These are phyloP conservation scores for Schmidtea mediterranea DNA, from an alignment of 1,140 invertebrate species.

Conservation along the genomic window DNA sequence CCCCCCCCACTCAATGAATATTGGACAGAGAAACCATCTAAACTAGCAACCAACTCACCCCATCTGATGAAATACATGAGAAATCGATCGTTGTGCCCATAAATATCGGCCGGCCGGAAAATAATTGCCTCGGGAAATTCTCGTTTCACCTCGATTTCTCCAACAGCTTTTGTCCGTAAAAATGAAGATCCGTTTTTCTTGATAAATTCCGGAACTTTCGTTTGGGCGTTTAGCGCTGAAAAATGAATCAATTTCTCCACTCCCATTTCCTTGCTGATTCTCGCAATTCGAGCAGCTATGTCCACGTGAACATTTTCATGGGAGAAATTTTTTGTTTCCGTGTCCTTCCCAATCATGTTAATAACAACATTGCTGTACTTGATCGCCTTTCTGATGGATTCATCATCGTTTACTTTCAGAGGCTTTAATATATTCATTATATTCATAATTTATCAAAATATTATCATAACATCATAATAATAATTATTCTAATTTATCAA, in stretches of 20 bases:
- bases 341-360: constrained; percentile 67
- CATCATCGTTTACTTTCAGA: constrained; percentile 56
- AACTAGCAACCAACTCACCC: neutral
- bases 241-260: constrained; percentile 30
- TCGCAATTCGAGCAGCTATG: constrained; percentile 24
- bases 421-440: constrained; percentile 30
- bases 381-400: constrained; percentile 53
- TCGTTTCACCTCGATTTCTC: constrained; percentile 57
- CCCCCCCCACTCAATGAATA: too few relatives aligned
- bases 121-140: constrained; percentile 87
- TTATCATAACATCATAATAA: too few relatives aligned
- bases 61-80: constrained; percentile 30
- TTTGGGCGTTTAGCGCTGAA: constrained; percentile 26
- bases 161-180: constrained; percentile 28
- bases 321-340: constrained; percentile 40
- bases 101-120: constrained; percentile 60
- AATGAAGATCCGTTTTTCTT: constrained; percentile 16
- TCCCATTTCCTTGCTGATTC: constrained; percentile 25
- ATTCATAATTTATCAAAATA: constrained; percentile 5
- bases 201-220: constrained; percentile 15
- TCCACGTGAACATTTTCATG: constrained; percentile 21
- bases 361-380: constrained; percentile 90
- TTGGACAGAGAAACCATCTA: neutral
- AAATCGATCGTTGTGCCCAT: constrained; percentile 61
- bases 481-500: too few relatives aligned